Evolutionary conservation across 1,140 invertebrate genomes (phyloP).

Genomic region (Drosophila varians): DNA sequence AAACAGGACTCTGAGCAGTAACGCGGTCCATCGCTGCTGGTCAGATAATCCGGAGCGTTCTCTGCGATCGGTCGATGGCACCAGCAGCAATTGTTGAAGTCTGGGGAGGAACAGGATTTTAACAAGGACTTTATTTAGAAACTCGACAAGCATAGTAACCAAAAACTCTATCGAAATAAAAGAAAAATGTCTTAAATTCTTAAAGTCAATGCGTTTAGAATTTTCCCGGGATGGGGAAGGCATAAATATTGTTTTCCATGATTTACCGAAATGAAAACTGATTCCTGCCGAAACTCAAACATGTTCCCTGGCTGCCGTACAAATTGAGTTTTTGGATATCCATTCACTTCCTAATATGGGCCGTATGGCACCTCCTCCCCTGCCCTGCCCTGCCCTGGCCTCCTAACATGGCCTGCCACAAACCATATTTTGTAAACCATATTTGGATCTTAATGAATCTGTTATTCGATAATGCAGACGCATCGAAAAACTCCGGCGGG

Average conservation of each 20-base stretch:
- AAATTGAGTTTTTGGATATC: constrained; percentile 26
- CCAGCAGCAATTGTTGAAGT: constrained; percentile 85
- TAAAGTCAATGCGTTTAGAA: background rate
- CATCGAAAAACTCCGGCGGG: constrained; percentile 38
- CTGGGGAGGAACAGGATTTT: constrained; percentile 28
- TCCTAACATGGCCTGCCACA: constrained; percentile 10
- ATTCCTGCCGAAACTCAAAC: constrained; percentile 2
- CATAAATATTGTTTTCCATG: background rate
- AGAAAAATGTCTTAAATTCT: background rate
- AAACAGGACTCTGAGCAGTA: constrained; percentile 96
- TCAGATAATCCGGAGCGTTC: constrained; percentile 85
- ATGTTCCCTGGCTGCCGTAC: constrained; percentile 14
- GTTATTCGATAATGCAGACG: constrained; percentile 75
- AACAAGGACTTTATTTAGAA: too few relatives aligned
- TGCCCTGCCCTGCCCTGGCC: too few relatives aligned
- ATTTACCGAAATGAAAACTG: constrained; percentile 3
- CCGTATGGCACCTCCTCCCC: background rate
- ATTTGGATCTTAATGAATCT: constrained; percentile 73
- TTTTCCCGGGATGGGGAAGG: background rate
- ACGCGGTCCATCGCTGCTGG: constrained; percentile 85
- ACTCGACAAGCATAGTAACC: too few relatives aligned
- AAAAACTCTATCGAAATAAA: background rate
- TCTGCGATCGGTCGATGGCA: constrained; percentile 85
- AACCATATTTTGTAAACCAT: constrained; percentile 71
- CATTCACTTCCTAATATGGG: constrained; percentile 16